Base-by-base conservation (phyloP, 2,888 invertebrate species). In the Eilema caniola region DNA sequence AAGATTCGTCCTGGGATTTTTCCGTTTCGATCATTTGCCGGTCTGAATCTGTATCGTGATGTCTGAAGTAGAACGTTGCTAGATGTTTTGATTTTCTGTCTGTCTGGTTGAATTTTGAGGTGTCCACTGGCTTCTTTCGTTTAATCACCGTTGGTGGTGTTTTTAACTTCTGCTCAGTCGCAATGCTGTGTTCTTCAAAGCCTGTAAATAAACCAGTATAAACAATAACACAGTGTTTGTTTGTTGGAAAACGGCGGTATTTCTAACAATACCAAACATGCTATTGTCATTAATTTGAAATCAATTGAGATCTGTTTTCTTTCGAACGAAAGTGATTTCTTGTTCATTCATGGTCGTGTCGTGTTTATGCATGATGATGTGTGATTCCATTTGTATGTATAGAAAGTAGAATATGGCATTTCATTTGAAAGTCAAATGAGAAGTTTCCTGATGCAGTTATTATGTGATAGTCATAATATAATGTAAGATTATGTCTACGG, bases 31-130 rank as follows among this genome's bases (percentile, higher is more conserved):
- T 89, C 88, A 96, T 95, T 85, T 97, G 97, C 88, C 96, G 96
- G 89, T 98, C 98, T 16, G 98, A 97, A 89, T 98, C 98, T 20
- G 98, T 98, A 89, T 98, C 98, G 90, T 97, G 96, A 90, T 98
- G 98, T 90, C 96, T 97, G 92, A 98, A 98, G 93, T 98, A 98
- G 92, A 97, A 98, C 75, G 97, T 98, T 80, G 97, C 98, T 89
- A 97, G 96, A 89, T 98, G 98, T 90, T 97, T 97, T 24, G 98
- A 97, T 90, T 97, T 97, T 80, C 97, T 95, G 90, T 97, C 97
- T 14, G 98, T 97, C 82, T 97, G 96, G 87, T 96, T 97, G 87
- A 96, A 96, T 88, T 96, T 96, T 57, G 96, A 96, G 56, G 95
- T 93, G 89, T 96, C 95, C 61, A 95, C 92, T 81, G 95, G 95